Evolutionary conservation across 2,113 vertebrate species (phyloP).

Genomic region (Oxyruncus cristatus): DNA sequence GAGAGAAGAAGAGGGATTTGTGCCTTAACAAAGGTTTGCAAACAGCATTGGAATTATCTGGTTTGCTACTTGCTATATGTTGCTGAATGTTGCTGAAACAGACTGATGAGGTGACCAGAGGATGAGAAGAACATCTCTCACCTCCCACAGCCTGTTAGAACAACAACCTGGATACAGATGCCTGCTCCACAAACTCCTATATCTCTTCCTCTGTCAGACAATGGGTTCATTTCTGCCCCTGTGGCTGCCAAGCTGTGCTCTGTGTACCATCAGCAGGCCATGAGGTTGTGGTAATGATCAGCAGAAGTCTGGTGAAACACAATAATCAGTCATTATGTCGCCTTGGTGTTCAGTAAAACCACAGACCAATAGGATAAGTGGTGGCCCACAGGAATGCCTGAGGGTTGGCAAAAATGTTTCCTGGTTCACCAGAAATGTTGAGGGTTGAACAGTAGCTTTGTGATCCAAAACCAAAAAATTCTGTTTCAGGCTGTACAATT

Average conservation of each 20-base stretch:
- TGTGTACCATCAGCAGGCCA: not conserved
- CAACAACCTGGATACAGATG: not conserved
- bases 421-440: not conserved
- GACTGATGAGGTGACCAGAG: not conserved
- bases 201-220: not conserved
- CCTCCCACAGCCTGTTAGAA: not conserved
- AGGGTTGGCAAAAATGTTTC: not conserved
- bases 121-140: not conserved
- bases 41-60: not conserved
- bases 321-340: not conserved
- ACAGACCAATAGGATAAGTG: rapidly evolving
- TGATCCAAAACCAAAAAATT: not conserved
- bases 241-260: not conserved
- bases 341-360: not conserved
- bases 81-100: not conserved
- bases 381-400: not conserved
- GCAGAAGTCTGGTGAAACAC: not conserved
- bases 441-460: not conserved
- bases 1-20: not conserved
- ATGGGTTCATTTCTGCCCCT: not conserved
- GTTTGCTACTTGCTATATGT: not conserved
- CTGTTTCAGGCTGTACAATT: not conserved
- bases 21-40: not conserved
- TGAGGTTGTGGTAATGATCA: not conserved
- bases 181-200: not conserved